Conservation (phyloP, 2,797 vertebrate species). For the Kryptolebias ocellatus region DNA sequence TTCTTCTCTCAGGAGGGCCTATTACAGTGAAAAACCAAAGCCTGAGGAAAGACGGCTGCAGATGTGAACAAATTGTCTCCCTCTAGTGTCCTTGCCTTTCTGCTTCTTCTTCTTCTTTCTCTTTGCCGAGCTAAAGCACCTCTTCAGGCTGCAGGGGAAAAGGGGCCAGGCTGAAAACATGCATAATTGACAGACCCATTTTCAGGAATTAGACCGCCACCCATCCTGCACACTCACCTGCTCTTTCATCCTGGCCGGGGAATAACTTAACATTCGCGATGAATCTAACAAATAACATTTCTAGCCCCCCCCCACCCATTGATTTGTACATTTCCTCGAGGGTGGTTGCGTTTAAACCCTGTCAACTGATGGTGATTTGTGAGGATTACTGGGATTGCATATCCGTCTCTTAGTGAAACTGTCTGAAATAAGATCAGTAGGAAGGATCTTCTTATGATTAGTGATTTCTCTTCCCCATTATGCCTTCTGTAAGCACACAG, state of each 20-base stretch:
- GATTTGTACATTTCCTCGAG: conserved; percentile 47
- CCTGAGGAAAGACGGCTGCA: conserved; percentile 87
- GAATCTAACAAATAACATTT: conserved; percentile 43
- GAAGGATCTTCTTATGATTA: conserved; percentile 67
- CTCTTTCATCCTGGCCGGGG: conserved; percentile 53
- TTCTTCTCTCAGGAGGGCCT: conserved; percentile 81
- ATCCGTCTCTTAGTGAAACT: conserved; percentile 49
- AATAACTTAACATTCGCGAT: conserved; percentile 48
- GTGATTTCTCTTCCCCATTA: conserved; percentile 70
- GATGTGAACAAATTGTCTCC: conserved; percentile 79
- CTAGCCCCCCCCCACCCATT: conserved; percentile 9
- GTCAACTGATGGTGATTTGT: conserved; percentile 53
- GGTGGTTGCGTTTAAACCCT: conserved; percentile 35
- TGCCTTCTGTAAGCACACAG: conserved; percentile 95
- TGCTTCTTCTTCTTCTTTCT: conserved; percentile 21
- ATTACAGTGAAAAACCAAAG: conserved; percentile 87
- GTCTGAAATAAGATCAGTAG: conserved; percentile 69
- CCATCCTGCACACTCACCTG: conserved; percentile 58
- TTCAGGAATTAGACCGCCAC: conserved; percentile 74
- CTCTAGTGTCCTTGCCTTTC: conserved; percentile 72
- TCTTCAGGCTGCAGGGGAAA: conserved; percentile 55
- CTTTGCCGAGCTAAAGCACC: conserved; percentile 40
- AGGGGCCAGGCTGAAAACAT: conserved; percentile 65
- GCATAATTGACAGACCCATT: conserved; percentile 79
- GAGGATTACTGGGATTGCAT: conserved; percentile 46